Evolutionary conservation across 1,140 invertebrate genomes (phyloP), one percentile per base, ranked within the genome.

Genomic region (Drosophila kurseongensis): DNA sequence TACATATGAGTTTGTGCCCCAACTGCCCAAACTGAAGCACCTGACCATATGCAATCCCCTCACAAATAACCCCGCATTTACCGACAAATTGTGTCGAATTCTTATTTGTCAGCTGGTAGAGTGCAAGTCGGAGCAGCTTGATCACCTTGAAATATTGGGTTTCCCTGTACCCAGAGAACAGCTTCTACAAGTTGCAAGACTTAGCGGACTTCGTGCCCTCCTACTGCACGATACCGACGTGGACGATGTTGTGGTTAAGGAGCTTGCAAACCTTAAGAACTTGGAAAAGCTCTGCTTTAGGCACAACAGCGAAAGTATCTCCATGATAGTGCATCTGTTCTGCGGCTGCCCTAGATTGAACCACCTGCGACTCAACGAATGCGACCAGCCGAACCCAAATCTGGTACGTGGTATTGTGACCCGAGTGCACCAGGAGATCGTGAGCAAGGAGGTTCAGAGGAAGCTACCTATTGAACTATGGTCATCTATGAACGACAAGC

Each of bases 21-120:
- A 54, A 44, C 32, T 88, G 4, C 83, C 83, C 2, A 57, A 4
- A 0, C 60, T 88, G 0, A 88, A 59, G 32, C 50, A 65, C 2
- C 10, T 83, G 0, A 55, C 32, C n/a, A 48, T 75, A 10, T 52
- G 29, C 13, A 61, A 7, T 10, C 16, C 8, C 0, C 1, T 45
- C 1, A 12, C 16, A 12, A 45, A 23, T 23, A 5, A 45, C 16
- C 10, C 0, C 0, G 3, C 8, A 4, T 14, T 42, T 14, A 42
- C 14, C 12, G 14, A 16, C n/a, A 0, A 0, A 1, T 9, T 42
- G 14, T 44, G 14, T 16, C 9, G 4, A 18, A 9, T 5, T 16
- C 42, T 44, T 16, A 44, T 44, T 1, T 9, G 8, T 44, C 1
- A n/a, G 8, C 4, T 44, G 14, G 42, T 44, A 1, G 1, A 47